Conservation (phyloP, 1,140 invertebrate species). For the Cheumatopsyche charites region DNA sequence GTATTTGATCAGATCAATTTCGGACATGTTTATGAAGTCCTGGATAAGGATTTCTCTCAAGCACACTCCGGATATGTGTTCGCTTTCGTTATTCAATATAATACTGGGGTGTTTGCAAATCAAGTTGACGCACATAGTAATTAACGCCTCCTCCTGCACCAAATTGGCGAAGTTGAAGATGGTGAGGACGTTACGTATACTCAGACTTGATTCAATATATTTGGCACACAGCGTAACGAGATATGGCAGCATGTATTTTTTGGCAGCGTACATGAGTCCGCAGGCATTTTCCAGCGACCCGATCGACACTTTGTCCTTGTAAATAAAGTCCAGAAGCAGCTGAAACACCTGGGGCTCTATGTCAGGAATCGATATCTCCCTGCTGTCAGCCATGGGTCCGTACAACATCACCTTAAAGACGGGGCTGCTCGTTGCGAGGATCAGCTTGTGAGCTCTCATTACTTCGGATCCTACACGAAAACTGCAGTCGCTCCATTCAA, state of each 20-base stretch:
- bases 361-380: conserved; percentile 60
- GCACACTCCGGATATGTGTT: conserved; percentile 57
- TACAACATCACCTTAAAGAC: conserved; percentile 80
- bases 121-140: conserved; percentile 56
- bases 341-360: conserved; percentile 63
- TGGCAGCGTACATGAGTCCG: conserved; percentile 63
- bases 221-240: conserved; percentile 59
- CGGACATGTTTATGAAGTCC: conserved; percentile 57
- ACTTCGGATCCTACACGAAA: conserved; percentile 60
- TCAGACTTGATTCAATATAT: conserved; percentile 60
- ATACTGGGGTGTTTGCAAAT: conserved; percentile 60
- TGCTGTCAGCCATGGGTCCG: conserved; percentile 64
- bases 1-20: conserved; percentile 59
- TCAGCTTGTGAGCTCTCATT: conserved; percentile 70
- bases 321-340: conserved; percentile 63
- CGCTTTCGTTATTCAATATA: conserved; percentile 57
- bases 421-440: conserved; percentile 71
- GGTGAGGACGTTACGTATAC: conserved; percentile 61
- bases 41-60: conserved; percentile 58
- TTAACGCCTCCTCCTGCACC: conserved; percentile 59
- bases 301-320: conserved; percentile 61
- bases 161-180: conserved; percentile 63
- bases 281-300: conserved; percentile 61
- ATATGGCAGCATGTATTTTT: conserved; percentile 64
- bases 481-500: conserved; percentile 63